Evolutionary conservation across 2,113 vertebrate genomes (phyloP).

Genomic region (Actenoides hombroni): DNA sequence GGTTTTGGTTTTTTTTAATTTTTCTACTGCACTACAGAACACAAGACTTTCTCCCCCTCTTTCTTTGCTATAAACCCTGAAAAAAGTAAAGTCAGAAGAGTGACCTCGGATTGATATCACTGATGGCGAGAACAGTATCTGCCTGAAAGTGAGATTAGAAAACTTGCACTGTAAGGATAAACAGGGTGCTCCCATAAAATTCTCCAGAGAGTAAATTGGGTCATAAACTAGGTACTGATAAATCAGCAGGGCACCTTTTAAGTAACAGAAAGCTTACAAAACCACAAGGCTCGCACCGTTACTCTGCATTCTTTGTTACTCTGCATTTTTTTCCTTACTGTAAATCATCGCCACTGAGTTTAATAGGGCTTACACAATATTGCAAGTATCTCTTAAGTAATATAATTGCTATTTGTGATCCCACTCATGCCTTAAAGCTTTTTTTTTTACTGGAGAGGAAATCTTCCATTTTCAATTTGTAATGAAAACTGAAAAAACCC

Average conservation of each 20-base stretch:
- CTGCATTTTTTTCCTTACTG: neutral
- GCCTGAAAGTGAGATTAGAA: neutral
- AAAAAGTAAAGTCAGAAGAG: neutral
- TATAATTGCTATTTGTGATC: slow-evolving; percentile 25
- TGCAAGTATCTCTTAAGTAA: neutral
- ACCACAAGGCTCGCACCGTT: neutral
- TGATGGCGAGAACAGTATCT: neutral
- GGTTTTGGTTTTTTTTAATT: neutral
- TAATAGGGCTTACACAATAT: slow-evolving; percentile 26
- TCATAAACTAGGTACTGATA: neutral
- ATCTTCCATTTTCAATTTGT: slow-evolving; percentile 25
- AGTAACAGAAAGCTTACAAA: neutral
- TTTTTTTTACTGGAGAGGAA: slow-evolving; percentile 10
- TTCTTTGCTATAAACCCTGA: neutral
- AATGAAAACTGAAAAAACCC: neutral
- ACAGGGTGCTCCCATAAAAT: neutral
- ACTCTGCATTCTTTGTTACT: neutral
- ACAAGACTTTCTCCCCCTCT: neutral
- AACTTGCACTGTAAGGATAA: neutral
- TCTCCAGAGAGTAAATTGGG: neutral
- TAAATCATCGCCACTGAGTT: slow-evolving; percentile 56
- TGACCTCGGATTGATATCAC: neutral
- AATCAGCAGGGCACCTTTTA: neutral
- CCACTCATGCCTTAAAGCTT: neutral
- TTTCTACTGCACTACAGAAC: neutral